phyloP scores from a whole-genome alignment of 2,113 vertebrate genomes.

The Bubo scandiacus region DNA sequence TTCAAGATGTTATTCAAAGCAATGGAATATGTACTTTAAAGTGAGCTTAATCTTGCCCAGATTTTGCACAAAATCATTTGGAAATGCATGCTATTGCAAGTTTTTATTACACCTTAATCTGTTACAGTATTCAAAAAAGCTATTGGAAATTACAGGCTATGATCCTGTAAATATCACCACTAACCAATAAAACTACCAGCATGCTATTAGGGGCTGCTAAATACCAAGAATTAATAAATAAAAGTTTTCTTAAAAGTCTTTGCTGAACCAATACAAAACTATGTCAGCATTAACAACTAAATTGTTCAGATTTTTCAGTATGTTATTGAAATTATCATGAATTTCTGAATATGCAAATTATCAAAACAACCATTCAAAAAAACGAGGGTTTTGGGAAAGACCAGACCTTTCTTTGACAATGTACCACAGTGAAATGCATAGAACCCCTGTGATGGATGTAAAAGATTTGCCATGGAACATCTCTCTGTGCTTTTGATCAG shows the following conservation, averaged over 20 bases:
- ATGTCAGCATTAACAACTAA: neutral
- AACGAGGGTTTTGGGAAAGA: neutral
- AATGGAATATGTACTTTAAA: neutral
- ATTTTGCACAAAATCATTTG: slow-evolving; percentile 12
- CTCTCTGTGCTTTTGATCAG: neutral
- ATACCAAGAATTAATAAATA: neutral
- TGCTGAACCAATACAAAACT: neutral
- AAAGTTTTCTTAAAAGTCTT: neutral
- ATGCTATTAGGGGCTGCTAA: neutral
- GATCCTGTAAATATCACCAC: neutral
- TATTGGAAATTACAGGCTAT: neutral
- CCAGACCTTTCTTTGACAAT: neutral
- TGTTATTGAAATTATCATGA: neutral
- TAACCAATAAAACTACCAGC: neutral
- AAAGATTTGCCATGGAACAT: neutral
- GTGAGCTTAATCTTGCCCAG: neutral
- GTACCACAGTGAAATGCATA: neutral
- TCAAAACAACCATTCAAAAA: neutral
- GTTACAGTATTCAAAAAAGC: neutral
- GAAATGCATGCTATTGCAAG: neutral
- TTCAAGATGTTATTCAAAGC: slow-evolving; percentile 25
- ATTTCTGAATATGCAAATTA: neutral
- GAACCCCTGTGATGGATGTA: neutral
- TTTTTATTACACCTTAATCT: neutral
- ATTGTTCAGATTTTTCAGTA: neutral